A percentile compares a stretch with the other conserved stretches of the same genome.
These are phyloP conservation scores for Subanguina moxae DNA, from an alignment of 1,140 invertebrate genomes.

Conservation along the genomic window DNA sequence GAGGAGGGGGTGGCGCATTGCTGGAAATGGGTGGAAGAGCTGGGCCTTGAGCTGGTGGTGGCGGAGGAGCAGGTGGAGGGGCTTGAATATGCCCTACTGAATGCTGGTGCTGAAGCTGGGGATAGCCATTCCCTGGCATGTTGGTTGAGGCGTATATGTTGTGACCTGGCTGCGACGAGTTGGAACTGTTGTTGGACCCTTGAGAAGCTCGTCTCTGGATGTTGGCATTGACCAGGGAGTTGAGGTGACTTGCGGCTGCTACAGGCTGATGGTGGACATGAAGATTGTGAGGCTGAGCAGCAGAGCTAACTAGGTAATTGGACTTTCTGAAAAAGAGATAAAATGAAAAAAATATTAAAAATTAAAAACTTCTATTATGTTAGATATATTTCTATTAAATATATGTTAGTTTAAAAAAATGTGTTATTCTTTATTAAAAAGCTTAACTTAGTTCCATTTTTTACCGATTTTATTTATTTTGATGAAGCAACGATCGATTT, in stretches of 20 bases:
- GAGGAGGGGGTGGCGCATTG: slow-evolving; percentile 19
- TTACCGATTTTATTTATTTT: no score
- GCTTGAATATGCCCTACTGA: not conserved
- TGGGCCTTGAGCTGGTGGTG: not conserved
- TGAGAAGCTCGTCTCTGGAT: slow-evolving; percentile 26
- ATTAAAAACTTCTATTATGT: no score
- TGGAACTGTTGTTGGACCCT: slow-evolving; percentile 32
- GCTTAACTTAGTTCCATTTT: no score
- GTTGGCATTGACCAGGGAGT: slow-evolving; percentile 7
- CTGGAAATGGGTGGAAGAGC: slow-evolving; percentile 14
- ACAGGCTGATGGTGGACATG: slow-evolving; percentile 1
- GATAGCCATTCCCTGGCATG: not conserved
- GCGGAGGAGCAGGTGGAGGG: slow-evolving; percentile 13
- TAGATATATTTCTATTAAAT: no score
- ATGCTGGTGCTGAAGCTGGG: not conserved
- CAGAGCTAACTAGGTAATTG: slow-evolving; percentile 7
- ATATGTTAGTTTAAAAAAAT: no score
- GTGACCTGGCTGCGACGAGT: slow-evolving; percentile 25
- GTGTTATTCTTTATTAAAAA: no score
- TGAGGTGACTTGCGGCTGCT: not conserved
- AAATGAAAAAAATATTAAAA: slow-evolving; percentile 25
- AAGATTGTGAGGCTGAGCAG: no score
- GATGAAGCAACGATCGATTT: no score
- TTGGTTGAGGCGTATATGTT: slow-evolving; percentile 9
- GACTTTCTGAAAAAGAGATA: slow-evolving; percentile 25